Conservation (phyloP, 1,140 invertebrate genomes). For the Megalonaias nervosa region DNA sequence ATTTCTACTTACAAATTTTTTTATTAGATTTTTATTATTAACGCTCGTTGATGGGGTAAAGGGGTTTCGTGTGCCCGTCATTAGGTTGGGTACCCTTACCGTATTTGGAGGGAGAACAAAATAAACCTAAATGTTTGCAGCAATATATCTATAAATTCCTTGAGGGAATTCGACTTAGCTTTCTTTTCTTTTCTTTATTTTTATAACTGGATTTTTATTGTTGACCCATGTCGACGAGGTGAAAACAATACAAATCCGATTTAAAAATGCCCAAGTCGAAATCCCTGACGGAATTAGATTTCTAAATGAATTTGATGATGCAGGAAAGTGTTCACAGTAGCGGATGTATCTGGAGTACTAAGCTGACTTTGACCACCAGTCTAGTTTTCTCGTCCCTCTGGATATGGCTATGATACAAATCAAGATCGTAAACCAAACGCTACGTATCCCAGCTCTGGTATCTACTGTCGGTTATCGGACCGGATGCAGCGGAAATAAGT, state of each 20-base stretch:
- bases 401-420: too few species aligned
- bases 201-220: neutral
- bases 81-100: slow-evolving; percentile 87
- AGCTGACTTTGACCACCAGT: too few species aligned
- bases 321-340: neutral
- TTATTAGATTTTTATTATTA: neutral
- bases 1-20: neutral
- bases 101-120: slow-evolving; percentile 54
- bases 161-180: neutral
- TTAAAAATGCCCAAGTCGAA: neutral
- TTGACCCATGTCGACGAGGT: neutral
- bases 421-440: too few species aligned
- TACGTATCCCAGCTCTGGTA: too few species aligned
- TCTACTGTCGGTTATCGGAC: too few species aligned
- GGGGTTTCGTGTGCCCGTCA: slow-evolving; percentile 77
- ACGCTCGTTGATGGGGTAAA: neutral
- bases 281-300: neutral
- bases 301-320: neutral
- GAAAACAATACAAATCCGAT: slow-evolving; percentile 75
- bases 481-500: too few species aligned
- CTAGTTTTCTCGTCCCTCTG: too few species aligned
- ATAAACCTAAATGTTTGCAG: neutral
- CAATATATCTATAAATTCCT: neutral
- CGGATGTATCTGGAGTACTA: too few species aligned
- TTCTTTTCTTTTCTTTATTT: neutral